A percentile compares a stretch with the other conserved stretches of the same genome.
These are phyloP conservation scores for Coilia nasus DNA, from an alignment of 2,797 vertebrate genomes.

Conservation along the genomic window DNA sequence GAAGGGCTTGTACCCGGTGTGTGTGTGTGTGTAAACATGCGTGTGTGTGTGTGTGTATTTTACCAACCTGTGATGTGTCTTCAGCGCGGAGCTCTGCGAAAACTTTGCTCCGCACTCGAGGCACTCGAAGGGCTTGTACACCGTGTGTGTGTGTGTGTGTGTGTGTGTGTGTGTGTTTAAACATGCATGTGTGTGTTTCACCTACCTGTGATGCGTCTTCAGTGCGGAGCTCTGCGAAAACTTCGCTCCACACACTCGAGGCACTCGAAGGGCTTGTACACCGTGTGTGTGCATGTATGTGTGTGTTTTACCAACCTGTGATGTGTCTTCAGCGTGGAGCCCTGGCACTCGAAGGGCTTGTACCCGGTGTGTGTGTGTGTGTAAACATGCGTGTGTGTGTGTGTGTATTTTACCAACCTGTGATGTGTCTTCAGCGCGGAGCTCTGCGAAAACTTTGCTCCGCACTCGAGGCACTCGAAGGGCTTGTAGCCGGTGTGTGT, in stretches of 20 bases:
- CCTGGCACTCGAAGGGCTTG: conserved; percentile 92
- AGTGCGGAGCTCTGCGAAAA: conserved; percentile 97
- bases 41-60: not conserved
- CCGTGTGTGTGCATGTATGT: conserved; percentile 49
- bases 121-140: conserved; percentile 88
- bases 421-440: conserved; percentile 89
- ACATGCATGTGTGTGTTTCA: too few species aligned
- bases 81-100: conserved; percentile 94
- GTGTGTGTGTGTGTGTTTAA: conserved; percentile 95
- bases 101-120: conserved; percentile 86
- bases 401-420: conserved; percentile 78
- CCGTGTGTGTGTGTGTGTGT: conserved; percentile 90
- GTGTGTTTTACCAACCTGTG: conserved; percentile 78
- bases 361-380: conserved; percentile 91
- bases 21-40: conserved; percentile 75
- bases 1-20: conserved; percentile 89
- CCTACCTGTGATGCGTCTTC: conserved; percentile 88
- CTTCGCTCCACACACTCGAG: conserved; percentile 76
- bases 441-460: conserved; percentile 91
- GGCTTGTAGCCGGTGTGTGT: conserved; percentile 92
- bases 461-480: conserved; percentile 84
- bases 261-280: conserved; percentile 88
- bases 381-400: conserved; percentile 60
- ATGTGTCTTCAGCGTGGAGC: conserved; percentile 88
- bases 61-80: conserved; percentile 91